Evolutionary conservation across 35 echinoderm and acorn worm genomes (phyloP).

Genomic region (Nesometra sesokonis): DNA sequence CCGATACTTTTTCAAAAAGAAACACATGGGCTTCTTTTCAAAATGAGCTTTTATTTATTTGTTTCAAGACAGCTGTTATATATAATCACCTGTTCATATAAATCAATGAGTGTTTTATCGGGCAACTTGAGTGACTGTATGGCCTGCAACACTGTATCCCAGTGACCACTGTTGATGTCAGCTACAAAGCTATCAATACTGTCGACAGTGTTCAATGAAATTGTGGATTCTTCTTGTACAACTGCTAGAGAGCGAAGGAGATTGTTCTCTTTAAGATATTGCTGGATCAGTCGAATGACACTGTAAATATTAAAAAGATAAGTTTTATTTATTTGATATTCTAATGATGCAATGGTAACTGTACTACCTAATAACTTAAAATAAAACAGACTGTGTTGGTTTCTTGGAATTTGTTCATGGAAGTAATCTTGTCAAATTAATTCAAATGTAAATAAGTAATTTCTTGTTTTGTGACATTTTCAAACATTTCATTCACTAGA

Average conservation of each 20-base stretch:
- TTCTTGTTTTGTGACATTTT: no score
- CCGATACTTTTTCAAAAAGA: no score
- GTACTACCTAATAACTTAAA: no score
- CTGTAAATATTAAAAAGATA: conserved; percentile 27
- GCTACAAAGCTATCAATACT: conserved; percentile 94
- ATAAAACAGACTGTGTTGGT: no score
- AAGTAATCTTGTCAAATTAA: no score
- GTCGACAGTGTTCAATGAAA: conserved; percentile 94
- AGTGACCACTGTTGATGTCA: conserved; percentile 96
- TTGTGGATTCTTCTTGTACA: conserved; percentile 81
- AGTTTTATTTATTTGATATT: not conserved
- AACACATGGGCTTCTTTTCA: no score
- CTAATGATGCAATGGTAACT: no score
- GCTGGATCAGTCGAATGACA: conserved; percentile 91
- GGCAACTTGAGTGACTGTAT: conserved; percentile 96
- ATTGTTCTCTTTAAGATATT: conserved; percentile 89
- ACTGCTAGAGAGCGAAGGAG: conserved; percentile 50
- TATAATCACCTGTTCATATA: conserved; percentile 85
- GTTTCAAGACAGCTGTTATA: not conserved
- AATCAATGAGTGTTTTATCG: conserved; percentile 91
- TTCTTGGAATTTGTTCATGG: no score
- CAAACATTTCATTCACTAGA: no score
- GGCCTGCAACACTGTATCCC: conserved; percentile 92
- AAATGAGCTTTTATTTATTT: no score
- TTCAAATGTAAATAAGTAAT: no score